These are phyloP conservation scores for Porites lutea DNA, from an alignment of 64 coral and sea anemone genomes.

Conservation along the genomic window DNA sequence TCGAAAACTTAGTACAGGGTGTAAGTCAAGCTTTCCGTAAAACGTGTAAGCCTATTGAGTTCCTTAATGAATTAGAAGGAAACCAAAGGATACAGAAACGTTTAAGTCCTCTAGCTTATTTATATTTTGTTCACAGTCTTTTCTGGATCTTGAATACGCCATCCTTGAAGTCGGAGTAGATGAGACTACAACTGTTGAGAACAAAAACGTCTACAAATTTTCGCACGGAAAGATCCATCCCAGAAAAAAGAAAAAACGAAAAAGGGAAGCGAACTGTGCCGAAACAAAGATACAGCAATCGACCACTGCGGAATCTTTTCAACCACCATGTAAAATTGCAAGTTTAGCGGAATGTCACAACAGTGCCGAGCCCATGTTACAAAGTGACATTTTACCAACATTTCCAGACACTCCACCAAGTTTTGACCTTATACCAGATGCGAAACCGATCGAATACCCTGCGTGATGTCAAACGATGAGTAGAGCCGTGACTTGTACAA, in stretches of 20 bases:
- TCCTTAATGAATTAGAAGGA: no score
- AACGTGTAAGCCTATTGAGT: no score
- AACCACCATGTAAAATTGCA: not conserved
- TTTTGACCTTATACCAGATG: not conserved
- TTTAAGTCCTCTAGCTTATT: not conserved
- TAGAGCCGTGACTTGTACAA: no score
- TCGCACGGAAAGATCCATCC: not conserved
- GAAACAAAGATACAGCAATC: not conserved
- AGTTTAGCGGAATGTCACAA: not conserved
- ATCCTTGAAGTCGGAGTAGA: not conserved
- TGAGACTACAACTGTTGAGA: not conserved
- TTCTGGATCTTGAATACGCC: constrained; percentile 15
- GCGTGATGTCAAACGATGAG: no score
- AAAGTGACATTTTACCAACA: not conserved
- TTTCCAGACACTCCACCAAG: not conserved
- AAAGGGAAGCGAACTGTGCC: not conserved
- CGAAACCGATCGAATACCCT: no score
- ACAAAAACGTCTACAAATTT: not conserved
- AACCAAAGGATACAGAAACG: not conserved
- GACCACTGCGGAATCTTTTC: not conserved
- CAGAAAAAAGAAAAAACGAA: not conserved
- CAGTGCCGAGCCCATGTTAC: not conserved
- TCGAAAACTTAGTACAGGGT: no score
- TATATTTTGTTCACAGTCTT: constrained; percentile 5
- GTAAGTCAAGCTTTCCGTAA: no score